Conservation (phyloP, 2,888 invertebrate species). For the Hirtodrosophila confusa region DNA sequence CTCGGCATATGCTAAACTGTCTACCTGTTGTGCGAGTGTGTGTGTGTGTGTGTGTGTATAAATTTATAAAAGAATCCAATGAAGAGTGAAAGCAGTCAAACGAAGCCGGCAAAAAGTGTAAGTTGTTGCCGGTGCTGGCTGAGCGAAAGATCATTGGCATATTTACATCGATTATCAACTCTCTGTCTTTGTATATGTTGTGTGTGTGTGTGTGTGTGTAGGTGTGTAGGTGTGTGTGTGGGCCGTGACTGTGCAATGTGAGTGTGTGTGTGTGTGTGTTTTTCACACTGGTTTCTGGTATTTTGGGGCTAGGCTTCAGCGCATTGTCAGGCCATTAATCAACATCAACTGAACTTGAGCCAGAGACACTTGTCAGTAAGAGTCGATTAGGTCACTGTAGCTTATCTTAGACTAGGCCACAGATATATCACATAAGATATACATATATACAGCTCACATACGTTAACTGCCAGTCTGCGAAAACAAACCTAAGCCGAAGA, state of each 20-base stretch:
- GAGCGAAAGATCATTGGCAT: slow-evolving; percentile 66
- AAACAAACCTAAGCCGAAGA: no score
- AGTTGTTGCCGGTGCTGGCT: slow-evolving; percentile 45
- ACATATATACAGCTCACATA: no score
- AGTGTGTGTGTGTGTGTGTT: slow-evolving; percentile 3
- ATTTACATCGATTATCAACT: slow-evolving; percentile 47
- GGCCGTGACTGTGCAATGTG: neutral
- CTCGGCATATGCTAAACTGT: slow-evolving; percentile 16
- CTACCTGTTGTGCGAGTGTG: slow-evolving; percentile 18
- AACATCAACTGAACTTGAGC: slow-evolving; percentile 16
- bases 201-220: slow-evolving; percentile 1
- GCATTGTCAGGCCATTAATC: slow-evolving; percentile 27
- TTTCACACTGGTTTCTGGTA: slow-evolving; percentile 18
- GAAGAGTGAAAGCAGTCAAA: slow-evolving; percentile 70
- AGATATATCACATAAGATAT: no score
- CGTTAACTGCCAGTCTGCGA: no score
- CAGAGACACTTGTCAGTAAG: slow-evolving; percentile 9
- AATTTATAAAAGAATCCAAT: slow-evolving; percentile 68
- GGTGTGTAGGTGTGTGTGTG: slow-evolving; percentile 3
- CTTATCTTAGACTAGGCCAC: no score
- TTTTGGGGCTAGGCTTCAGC: slow-evolving; percentile 34
- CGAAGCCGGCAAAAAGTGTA: slow-evolving; percentile 65
- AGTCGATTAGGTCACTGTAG: neutral
- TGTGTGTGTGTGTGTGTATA: slow-evolving; percentile 10
- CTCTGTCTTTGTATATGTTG: neutral